phyloP scores from a whole-genome alignment of 2,113 vertebrate species.

The Actenoides hombroni region DNA sequence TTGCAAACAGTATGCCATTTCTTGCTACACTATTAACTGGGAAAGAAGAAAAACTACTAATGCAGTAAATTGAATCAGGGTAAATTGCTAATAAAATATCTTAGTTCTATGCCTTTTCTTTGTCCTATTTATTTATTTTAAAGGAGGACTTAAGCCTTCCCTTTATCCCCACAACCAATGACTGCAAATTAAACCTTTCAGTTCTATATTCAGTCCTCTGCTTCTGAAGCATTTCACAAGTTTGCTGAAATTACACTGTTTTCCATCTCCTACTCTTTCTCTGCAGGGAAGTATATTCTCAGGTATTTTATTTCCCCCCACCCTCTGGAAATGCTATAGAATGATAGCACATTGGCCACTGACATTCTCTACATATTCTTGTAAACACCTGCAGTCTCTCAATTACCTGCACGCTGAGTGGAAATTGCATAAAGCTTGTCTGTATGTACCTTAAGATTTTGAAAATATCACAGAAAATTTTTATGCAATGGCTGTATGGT shows the following conservation, averaged over 20 bases:
- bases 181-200: neutral
- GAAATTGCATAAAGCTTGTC: neutral
- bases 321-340: neutral
- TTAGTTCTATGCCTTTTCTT: neutral
- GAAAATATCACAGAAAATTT: neutral
- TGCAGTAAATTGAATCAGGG: neutral
- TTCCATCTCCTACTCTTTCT: neutral
- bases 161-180: neutral
- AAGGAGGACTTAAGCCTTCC: neutral
- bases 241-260: neutral
- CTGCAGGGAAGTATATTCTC: neutral
- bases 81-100: neutral
- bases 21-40: rapidly evolving
- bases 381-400: neutral
- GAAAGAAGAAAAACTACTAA: neutral
- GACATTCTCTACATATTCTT: neutral
- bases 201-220: neutral
- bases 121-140: neutral
- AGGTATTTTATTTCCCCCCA: neutral
- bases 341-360: neutral
- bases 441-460: neutral
- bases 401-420: neutral
- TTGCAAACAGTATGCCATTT: neutral
- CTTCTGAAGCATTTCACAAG: neutral
- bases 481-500: neutral